Evolutionary conservation across 2,113 vertebrate genomes (phyloP).

Genomic region (Nerophis ophidion): DNA sequence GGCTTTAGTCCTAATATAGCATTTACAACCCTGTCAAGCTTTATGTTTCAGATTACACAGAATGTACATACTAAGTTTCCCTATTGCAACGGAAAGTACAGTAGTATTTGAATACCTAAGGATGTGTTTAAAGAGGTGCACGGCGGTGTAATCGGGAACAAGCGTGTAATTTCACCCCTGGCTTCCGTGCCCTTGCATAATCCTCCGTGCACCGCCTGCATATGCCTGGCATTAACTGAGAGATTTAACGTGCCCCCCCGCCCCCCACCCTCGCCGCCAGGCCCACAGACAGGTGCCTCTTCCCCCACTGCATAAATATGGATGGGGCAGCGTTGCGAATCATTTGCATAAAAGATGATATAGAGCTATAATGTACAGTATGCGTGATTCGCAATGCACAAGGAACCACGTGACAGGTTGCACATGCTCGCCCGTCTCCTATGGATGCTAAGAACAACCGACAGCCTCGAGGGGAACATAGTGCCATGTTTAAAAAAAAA

Average conservation of each 20-base stretch:
- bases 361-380: constrained; percentile 22
- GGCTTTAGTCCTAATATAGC: too few species aligned
- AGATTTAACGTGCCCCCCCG: constrained; percentile 34
- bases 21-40: too few species aligned
- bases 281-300: constrained; percentile 56
- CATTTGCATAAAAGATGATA: constrained; percentile 65
- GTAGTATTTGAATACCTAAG: constrained; percentile 9
- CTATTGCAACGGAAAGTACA: background rate
- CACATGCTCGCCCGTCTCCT: constrained; percentile 4
- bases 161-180: constrained; percentile 11
- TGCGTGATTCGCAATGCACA: constrained; percentile 56
- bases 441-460: background rate
- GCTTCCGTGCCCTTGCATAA: constrained; percentile 39
- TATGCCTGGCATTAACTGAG: constrained; percentile 50
- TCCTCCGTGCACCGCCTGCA: constrained; percentile 31
- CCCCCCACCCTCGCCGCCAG: background rate
- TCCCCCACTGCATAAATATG: constrained; percentile 56
- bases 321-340: constrained; percentile 49
- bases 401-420: constrained; percentile 43
- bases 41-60: too few species aligned
- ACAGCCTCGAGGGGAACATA: too few species aligned
- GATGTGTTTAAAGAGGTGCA: too few species aligned
- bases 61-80: background rate
- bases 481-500: too few species aligned
- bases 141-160: constrained; percentile 3